Evolutionary conservation across 2,888 invertebrate genomes (phyloP), one percentile per base, ranked within the genome.

Genomic region (Volucella inanis): DNA sequence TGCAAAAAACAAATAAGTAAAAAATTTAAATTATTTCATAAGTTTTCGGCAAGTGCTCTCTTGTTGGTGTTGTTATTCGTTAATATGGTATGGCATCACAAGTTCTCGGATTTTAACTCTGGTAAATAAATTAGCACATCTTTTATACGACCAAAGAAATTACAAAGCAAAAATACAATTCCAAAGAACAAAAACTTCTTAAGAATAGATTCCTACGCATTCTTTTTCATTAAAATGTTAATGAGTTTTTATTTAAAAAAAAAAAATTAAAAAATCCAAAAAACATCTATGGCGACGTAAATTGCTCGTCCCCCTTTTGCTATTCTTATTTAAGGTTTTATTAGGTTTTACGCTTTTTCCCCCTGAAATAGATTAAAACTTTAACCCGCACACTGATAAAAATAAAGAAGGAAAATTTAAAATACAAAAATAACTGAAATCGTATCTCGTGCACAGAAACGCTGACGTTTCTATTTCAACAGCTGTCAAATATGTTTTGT

Each of bases 181-280:
- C 43, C 59, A 43, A 12, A 45, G 22, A 59, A 15, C 18, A 39
- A 47, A 61, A 43, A 31, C 38, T 45, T 62, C 22, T 55, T 47
- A 45, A 57, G 49, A 59, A 57, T 59, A 59, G 59, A 39, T 59
- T 59, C 18, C 39, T 70, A 59, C 49, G 59, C 59, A 6, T 6
- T 50, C 59, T 70, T 70, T 57, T 45, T 50, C 70, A 70, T 70
- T 59, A 59, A 59, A 70, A 70, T 70, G 70, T 59, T 70, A 70
- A 70, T 70, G 70, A 70, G 70, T 70, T 50, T 59, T 49, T 59
- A 59, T 70, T 12, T 11, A 57, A 12, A 47, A 62, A 62, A 47
- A 22, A 54, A 54, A 22, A 31, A 43, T 18, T 4, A 65, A 18
- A 38, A 55, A 55, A 14, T 6, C 3, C 22, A 22, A 31, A 31